These are phyloP conservation scores for Caenorhabditis macrosperma DNA, from an alignment of 2,888 invertebrate genomes.

Conservation along the genomic window DNA sequence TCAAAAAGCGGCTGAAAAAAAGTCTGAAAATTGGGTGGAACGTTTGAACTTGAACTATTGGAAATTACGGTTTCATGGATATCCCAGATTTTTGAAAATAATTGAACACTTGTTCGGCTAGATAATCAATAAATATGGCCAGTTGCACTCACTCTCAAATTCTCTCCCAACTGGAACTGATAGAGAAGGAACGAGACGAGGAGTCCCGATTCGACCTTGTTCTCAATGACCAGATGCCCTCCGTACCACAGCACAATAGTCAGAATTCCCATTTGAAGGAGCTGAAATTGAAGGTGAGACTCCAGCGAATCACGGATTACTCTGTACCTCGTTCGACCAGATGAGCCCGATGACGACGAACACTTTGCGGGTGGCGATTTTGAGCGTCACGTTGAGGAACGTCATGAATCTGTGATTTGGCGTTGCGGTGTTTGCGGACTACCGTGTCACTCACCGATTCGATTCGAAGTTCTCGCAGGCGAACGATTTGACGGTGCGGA, in stretches of 20 bases:
- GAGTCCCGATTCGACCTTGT: conserved; percentile 79
- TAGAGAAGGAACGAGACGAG: conserved; percentile 82
- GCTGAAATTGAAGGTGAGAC: conserved; percentile 48
- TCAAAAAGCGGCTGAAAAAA: no score
- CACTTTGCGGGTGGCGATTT: conserved; percentile 79
- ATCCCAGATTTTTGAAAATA: no score
- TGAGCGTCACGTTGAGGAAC: conserved; percentile 73
- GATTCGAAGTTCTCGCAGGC: conserved; percentile 81
- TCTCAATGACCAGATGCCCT: conserved; percentile 81
- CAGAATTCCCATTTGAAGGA: conserved; percentile 79
- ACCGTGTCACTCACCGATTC: conserved; percentile 44
- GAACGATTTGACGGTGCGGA: conserved; percentile 82
- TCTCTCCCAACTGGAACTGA: conserved; percentile 81
- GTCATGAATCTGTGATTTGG: conserved; percentile 73
- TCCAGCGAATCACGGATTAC: no score
- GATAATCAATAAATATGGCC: no score
- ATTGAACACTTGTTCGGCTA: no score
- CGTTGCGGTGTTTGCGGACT: neutral
- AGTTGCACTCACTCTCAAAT: conserved; percentile 80
- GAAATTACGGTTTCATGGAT: no score
- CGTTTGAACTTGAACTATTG: no score
- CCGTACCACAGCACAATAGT: conserved; percentile 81
- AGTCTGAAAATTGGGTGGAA: no score
- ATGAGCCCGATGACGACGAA: conserved; percentile 81
- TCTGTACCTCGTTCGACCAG: conserved; percentile 80